Percentiles rank a stretch among this genome's conserved stretches.
These are phyloP conservation scores for Mugil cephalus DNA, from an alignment of 2,113 vertebrate genomes.

Conservation along the genomic window DNA sequence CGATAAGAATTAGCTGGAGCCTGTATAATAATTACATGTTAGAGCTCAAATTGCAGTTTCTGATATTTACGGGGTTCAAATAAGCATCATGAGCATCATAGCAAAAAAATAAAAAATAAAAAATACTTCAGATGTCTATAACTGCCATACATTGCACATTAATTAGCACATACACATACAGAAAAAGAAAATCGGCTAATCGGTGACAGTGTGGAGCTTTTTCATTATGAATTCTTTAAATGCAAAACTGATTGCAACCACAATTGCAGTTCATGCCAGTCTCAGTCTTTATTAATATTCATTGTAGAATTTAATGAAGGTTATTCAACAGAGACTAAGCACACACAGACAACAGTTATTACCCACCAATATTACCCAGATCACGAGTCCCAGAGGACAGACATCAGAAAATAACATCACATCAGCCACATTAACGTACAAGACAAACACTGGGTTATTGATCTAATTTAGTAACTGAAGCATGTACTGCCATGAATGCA, in stretches of 20 bases:
- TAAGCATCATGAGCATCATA: not conserved
- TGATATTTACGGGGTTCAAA: not conserved
- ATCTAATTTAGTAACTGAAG: conserved; percentile 7
- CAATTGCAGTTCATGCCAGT: not conserved
- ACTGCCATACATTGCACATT: conserved; percentile 10
- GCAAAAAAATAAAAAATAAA: too few species aligned
- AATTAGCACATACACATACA: conserved; percentile 12
- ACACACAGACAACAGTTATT: not conserved
- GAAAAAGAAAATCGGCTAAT: not conserved
- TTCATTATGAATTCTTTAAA: conserved; percentile 10
- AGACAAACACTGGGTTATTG: not conserved
- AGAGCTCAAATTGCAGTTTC: conserved; percentile 10
- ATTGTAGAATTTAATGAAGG: conserved; percentile 10
- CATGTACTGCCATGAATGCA: conserved; percentile 47
- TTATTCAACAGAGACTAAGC: conserved; percentile 2
- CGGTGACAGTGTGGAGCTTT: conserved; percentile 1
- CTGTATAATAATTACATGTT: conserved; percentile 7
- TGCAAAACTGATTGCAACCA: conserved; percentile 4
- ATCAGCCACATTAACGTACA: conserved; percentile 1
- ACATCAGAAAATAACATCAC: conserved; percentile 22
- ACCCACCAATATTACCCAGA: not conserved
- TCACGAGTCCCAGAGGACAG: not conserved
- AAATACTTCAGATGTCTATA: not conserved
- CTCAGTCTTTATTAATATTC: not conserved
- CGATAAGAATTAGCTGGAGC: conserved; percentile 5